phyloP scores from a whole-genome alignment of 2,797 vertebrate genomes.

The Psittacula derbiana region DNA sequence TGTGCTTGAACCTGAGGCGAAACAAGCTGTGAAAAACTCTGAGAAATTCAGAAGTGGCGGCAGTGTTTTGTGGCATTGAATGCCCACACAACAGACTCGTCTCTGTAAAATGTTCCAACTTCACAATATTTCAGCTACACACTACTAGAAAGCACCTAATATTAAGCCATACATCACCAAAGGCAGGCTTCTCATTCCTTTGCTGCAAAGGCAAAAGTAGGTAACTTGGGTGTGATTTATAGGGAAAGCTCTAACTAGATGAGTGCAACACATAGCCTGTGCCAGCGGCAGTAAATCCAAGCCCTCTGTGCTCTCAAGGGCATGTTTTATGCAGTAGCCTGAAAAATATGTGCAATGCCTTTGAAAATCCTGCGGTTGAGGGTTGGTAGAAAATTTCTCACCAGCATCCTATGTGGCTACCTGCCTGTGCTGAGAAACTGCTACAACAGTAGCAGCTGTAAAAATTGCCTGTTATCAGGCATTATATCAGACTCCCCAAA shows the following conservation, averaged over 20 bases:
- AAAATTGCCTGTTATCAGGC: background rate
- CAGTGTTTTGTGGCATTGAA: background rate
- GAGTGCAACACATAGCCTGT: background rate
- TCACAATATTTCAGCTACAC: background rate
- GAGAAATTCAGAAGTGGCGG: background rate
- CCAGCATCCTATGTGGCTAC: background rate
- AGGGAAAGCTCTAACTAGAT: background rate
- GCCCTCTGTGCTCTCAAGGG: background rate
- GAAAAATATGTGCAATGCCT: background rate
- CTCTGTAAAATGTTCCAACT: background rate
- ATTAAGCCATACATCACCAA: background rate
- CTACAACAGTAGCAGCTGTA: background rate
- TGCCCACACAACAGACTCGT: background rate
- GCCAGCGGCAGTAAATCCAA: slow-evolving; percentile 30
- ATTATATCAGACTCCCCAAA: background rate
- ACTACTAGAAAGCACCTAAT: background rate
- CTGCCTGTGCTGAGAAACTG: background rate
- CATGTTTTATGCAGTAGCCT: background rate
- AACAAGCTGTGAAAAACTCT: background rate
- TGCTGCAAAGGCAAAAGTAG: background rate
- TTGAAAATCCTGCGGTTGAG: background rate
- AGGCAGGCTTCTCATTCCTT: background rate
- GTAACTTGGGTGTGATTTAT: background rate
- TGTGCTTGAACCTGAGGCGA: background rate
- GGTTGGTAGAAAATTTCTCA: background rate